phyloP scores from a whole-genome alignment of 2,797 vertebrate genomes.

The Ctenopoma kingsleyae region DNA sequence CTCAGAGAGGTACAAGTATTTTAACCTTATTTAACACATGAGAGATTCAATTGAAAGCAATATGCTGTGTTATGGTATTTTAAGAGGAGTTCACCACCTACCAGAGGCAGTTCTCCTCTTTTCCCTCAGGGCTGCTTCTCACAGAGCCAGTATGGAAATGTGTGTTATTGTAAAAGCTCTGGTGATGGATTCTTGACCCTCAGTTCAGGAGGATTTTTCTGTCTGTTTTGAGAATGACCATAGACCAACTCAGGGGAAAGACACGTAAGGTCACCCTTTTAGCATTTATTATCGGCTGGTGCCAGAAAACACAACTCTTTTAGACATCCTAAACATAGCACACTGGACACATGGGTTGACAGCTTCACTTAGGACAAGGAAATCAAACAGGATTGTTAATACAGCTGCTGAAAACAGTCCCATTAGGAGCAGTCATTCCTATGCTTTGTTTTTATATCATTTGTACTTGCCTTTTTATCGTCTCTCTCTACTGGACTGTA shows the following conservation, averaged over 20 bases:
- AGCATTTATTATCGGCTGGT: slow-evolving; percentile 76
- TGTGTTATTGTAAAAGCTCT: slow-evolving; percentile 71
- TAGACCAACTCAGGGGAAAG: slow-evolving; percentile 69
- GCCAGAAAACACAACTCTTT: slow-evolving; percentile 85
- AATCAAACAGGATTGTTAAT: slow-evolving; percentile 83
- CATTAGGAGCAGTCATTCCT: slow-evolving; percentile 75
- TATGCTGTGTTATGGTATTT: slow-evolving; percentile 60
- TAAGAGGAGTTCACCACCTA: slow-evolving; percentile 39
- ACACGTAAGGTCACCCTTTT: slow-evolving; percentile 74
- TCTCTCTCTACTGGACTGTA: slow-evolving; percentile 47
- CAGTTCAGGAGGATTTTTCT: slow-evolving; percentile 71
- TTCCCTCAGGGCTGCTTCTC: slow-evolving; percentile 64
- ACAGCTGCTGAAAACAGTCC: slow-evolving; percentile 83
- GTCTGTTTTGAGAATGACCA: slow-evolving; percentile 80
- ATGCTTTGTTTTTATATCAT: slow-evolving; percentile 73
- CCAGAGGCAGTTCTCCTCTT: slow-evolving; percentile 34
- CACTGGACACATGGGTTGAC: slow-evolving; percentile 78
- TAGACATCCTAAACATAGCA: slow-evolving; percentile 79
- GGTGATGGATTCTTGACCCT: slow-evolving; percentile 80
- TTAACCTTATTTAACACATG: slow-evolving; percentile 71
- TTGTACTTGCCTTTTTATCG: slow-evolving; percentile 72
- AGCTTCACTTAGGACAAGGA: slow-evolving; percentile 76
- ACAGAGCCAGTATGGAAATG: slow-evolving; percentile 72
- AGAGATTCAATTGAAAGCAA: slow-evolving; percentile 60
- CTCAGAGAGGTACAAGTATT: slow-evolving; percentile 63